Conservation (phyloP, 2,113 vertebrate species). For the Boulengeromyrus knoepffleri region DNA sequence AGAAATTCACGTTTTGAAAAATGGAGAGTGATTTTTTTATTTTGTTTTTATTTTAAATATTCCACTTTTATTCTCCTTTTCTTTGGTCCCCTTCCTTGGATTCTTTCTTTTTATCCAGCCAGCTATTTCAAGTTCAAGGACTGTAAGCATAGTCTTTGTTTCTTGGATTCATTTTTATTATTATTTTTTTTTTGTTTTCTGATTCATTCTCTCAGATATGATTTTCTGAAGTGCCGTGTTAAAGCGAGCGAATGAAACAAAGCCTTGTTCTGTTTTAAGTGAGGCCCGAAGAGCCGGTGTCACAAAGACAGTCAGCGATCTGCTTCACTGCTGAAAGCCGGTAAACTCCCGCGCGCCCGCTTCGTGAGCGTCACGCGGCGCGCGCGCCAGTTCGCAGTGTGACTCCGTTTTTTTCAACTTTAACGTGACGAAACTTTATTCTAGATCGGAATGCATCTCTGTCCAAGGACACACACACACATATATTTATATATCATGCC, state of each 20-base stretch:
- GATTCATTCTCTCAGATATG: slow-evolving; percentile 49
- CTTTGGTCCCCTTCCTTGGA: slow-evolving; percentile 42
- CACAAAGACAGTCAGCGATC: slow-evolving; percentile 22
- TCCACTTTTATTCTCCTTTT: slow-evolving; percentile 46
- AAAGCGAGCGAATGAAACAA: slow-evolving; percentile 17
- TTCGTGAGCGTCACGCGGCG: slow-evolving; percentile 18
- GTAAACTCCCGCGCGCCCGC: slow-evolving; percentile 19
- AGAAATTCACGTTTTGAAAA: slow-evolving; percentile 44
- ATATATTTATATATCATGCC: background rate
- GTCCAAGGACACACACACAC: background rate
- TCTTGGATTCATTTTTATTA: slow-evolving; percentile 35
- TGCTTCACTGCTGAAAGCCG: slow-evolving; percentile 24
- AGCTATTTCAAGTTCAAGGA: slow-evolving; percentile 48
- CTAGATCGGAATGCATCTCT: background rate
- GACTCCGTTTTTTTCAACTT: slow-evolving; percentile 11
- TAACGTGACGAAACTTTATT: slow-evolving; percentile 15
- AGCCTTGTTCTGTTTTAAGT: slow-evolving; percentile 10
- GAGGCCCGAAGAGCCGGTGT: background rate
- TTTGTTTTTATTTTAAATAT: slow-evolving; percentile 48
- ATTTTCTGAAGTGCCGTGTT: slow-evolving; percentile 45
- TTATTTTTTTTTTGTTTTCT: slow-evolving; percentile 15
- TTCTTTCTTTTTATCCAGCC: slow-evolving; percentile 41
- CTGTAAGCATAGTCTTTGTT: slow-evolving; percentile 47
- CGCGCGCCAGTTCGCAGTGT: background rate
- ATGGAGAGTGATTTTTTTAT: slow-evolving; percentile 23